Evolutionary conservation across 1,140 invertebrate species (phyloP), one percentile per base, ranked within the genome.

Genomic region (Epicauta chinensis): DNA sequence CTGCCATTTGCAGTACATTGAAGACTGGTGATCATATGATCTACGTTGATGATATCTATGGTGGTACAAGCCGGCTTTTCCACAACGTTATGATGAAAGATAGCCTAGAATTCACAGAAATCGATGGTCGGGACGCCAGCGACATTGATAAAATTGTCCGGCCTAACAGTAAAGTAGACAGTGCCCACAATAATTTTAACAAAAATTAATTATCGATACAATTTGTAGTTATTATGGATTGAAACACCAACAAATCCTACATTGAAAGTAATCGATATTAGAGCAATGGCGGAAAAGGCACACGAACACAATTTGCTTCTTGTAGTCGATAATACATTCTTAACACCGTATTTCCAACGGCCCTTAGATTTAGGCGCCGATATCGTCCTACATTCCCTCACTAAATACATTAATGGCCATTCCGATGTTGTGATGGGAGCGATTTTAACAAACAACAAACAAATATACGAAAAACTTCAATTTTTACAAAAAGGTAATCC

Each of bases 231-330:
- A 12, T 29, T 47, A 3, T 99, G 96, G 95, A 73, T 98, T 42
- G 97, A 99, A 74, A 90, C 90, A 0, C 97, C 97, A 2, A 97
- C 97, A n/a, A 99, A 99, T 77, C 97, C 97, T 0, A 75, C 90
- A 0, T 70, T 99, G 60, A 95, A 95, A 76, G 71, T 99, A 11
- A 80, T 86, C 16, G 95, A 99, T 69, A 93, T 99, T 53, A 77
- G 81, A 56, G 83, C 80, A 2, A 75, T 97, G 16, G 68, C 79
- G 1, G 76, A 85, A 53, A 61, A 85, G 16, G 77, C 70, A 59
- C 69, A 69, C 56, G 55, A 74, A 57, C 57, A 85, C 48, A 78
- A 86, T 30, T 82, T 94, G 32, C 77, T 97, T 59, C 71, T 97
- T 13, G 88, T 91, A 0, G 92, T 98, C 2, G 97, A 99, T 66